Conservation (phyloP, 2,888 invertebrate genomes). For the Fabriciana adippe region DNA sequence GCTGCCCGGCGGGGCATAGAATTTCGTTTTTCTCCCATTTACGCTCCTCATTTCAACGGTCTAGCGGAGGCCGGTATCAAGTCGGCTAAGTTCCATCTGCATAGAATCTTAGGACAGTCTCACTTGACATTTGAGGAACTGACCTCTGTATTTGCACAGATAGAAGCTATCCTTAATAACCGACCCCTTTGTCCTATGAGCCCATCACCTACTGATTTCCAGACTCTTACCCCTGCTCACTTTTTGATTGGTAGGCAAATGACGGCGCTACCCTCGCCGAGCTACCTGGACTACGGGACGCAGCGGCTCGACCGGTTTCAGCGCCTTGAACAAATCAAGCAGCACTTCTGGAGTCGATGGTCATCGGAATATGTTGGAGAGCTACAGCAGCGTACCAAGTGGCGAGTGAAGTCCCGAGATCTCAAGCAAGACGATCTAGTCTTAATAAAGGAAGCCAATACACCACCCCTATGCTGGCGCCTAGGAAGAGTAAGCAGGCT, state of each 20-base stretch:
- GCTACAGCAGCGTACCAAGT: conserved; percentile 29
- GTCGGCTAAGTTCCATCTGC: conserved; percentile 28
- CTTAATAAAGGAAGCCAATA: conserved; percentile 5
- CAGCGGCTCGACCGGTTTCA: not conserved
- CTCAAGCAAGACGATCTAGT: conserved; percentile 3
- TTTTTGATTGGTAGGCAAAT: conserved; percentile 7
- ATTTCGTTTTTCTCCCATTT: conserved; percentile 28
- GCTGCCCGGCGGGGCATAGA: conserved; percentile 11
- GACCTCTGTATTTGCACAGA: conserved; percentile 21
- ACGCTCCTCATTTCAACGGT: conserved; percentile 25
- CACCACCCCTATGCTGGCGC: conserved; percentile 25
- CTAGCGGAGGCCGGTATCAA: conserved; percentile 38
- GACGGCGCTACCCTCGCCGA: not conserved
- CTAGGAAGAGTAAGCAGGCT: conserved; percentile 27
- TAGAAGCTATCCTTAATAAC: not conserved
- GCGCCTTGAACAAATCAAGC: conserved; percentile 8
- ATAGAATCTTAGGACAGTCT: conserved; percentile 37
- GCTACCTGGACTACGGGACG: not conserved
- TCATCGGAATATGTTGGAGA: conserved; percentile 33
- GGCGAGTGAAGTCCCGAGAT: conserved; percentile 8
- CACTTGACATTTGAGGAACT: conserved; percentile 40
- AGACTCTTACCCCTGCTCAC: not conserved
- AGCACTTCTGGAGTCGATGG: conserved; percentile 38
- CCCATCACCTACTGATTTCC: not conserved
- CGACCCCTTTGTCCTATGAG: not conserved